Evolutionary conservation across 2,888 invertebrate species (phyloP).

Genomic region (Catocala nupta): DNA sequence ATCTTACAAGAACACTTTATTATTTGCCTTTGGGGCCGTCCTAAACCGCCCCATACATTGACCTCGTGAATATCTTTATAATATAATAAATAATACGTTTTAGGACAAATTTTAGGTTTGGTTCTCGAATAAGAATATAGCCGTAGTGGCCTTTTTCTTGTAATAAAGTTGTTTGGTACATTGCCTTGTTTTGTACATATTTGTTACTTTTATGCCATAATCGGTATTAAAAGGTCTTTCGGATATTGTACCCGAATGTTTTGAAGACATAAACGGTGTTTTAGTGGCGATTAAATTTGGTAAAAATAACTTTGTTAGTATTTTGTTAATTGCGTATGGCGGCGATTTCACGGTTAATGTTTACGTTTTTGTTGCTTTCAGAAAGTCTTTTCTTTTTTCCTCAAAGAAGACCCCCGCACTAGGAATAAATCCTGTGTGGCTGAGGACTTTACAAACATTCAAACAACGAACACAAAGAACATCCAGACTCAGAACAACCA

Average conservation of each 20-base stretch:
- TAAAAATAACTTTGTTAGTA: constrained; percentile 1
- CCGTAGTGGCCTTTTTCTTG: constrained; percentile 17
- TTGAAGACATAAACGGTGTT: neutral
- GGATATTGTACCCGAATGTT: too few relatives aligned
- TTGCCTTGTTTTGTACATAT: constrained; percentile 5
- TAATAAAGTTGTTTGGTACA: constrained; percentile 33
- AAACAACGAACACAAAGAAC: too few relatives aligned
- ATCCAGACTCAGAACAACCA: too few relatives aligned
- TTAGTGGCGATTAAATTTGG: neutral
- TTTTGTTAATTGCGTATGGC: neutral
- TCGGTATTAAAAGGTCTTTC: neutral
- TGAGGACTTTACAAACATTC: too few relatives aligned
- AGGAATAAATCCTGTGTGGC: too few relatives aligned
- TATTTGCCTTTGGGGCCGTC: constrained; percentile 19
- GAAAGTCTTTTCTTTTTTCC: too few relatives aligned
- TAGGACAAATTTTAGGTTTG: constrained; percentile 10
- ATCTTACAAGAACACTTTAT: constrained; percentile 18
- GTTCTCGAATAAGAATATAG: constrained; percentile 7
- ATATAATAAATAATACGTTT: constrained; percentile 34
- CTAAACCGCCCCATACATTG: constrained; percentile 27
- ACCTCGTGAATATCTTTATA: constrained; percentile 35
- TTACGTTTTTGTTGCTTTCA: too few relatives aligned
- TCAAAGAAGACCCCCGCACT: too few relatives aligned
- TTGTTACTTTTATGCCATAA: constrained; percentile 13
- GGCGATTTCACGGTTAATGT: neutral